Conservation (phyloP, 2,113 vertebrate species). For the Perccottus glenii region DNA sequence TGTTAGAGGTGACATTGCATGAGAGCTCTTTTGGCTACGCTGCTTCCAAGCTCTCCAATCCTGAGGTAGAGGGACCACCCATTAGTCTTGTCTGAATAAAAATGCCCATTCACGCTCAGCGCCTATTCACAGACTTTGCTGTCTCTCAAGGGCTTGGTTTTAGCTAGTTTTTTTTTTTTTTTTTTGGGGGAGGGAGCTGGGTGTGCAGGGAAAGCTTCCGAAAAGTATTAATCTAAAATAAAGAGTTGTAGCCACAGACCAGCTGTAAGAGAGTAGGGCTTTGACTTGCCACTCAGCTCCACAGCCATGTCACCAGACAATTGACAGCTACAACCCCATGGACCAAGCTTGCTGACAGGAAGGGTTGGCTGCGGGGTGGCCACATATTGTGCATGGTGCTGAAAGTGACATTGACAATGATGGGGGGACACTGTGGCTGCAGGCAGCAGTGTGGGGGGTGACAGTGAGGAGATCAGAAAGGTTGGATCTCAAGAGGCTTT, state of each 20-base stretch:
- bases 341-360: slow-evolving; percentile 58
- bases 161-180: slow-evolving; percentile 35
- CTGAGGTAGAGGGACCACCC: slow-evolving; percentile 73
- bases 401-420: slow-evolving; percentile 72
- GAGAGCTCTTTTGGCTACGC: slow-evolving; percentile 66
- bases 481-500: slow-evolving; percentile 38
- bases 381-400: slow-evolving; percentile 47
- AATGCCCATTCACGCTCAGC: slow-evolving; percentile 70
- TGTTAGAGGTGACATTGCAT: slow-evolving; percentile 77
- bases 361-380: slow-evolving; percentile 61
- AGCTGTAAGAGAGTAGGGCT: slow-evolving; percentile 42
- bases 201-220: slow-evolving; percentile 31
- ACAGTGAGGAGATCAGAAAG: slow-evolving; percentile 55
- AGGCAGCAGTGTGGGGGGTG: slow-evolving; percentile 69
- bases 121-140: slow-evolving; percentile 73
- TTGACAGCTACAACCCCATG: slow-evolving; percentile 37
- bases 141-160: slow-evolving; percentile 54
- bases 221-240: slow-evolving; percentile 42
- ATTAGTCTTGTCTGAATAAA: slow-evolving; percentile 64
- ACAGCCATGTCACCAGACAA: slow-evolving; percentile 53
- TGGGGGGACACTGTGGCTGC: slow-evolving; percentile 60
- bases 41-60: slow-evolving; percentile 59
- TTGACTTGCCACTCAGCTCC: slow-evolving; percentile 59
- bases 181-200: slow-evolving; percentile 17
- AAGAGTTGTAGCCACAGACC: slow-evolving; percentile 49